A percentile compares a stretch with the other conserved stretches of the same genome.
Conservation (phyloP, 1,140 invertebrate species). For the Drosophila littoralis region DNA sequence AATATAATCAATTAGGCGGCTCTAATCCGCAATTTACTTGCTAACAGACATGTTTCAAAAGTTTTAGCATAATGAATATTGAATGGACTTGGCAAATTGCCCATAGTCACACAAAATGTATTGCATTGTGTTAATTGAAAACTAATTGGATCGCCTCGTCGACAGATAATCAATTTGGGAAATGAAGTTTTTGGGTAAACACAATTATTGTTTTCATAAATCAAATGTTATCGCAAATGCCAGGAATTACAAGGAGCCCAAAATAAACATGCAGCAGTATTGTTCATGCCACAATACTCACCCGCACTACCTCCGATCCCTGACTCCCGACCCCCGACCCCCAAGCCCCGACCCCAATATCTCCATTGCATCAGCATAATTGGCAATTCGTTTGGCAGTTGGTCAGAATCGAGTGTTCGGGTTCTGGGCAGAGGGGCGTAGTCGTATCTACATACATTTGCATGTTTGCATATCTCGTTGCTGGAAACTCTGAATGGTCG, state of each 20-base stretch:
- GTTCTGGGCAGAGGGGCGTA: not conserved
- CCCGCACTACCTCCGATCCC: no score
- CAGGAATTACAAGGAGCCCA: slow-evolving; percentile 7
- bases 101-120: slow-evolving; percentile 15
- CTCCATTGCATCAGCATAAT: slow-evolving; percentile 3
- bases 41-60: not conserved
- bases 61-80: slow-evolving; percentile 29
- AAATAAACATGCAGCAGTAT: not conserved
- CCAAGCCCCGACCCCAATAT: no score
- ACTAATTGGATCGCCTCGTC: slow-evolving; percentile 27
- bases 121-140: slow-evolving; percentile 35
- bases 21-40: not conserved
- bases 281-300: not conserved
- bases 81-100: slow-evolving; percentile 19
- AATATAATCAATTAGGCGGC: slow-evolving; percentile 1
- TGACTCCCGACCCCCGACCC: no score
- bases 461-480: not conserved
- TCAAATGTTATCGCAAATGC: slow-evolving; percentile 53
- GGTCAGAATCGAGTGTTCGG: not conserved
- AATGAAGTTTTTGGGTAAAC: slow-evolving; percentile 67
- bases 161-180: slow-evolving; percentile 44
- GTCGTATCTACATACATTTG: slow-evolving; percentile 2
- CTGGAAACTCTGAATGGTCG: slow-evolving; percentile 11
- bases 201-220: slow-evolving; percentile 63
- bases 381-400: not conserved